These are phyloP conservation scores for Ichneumoninae sp. DNA, from an alignment of 2,888 invertebrate species.

Conservation along the genomic window DNA sequence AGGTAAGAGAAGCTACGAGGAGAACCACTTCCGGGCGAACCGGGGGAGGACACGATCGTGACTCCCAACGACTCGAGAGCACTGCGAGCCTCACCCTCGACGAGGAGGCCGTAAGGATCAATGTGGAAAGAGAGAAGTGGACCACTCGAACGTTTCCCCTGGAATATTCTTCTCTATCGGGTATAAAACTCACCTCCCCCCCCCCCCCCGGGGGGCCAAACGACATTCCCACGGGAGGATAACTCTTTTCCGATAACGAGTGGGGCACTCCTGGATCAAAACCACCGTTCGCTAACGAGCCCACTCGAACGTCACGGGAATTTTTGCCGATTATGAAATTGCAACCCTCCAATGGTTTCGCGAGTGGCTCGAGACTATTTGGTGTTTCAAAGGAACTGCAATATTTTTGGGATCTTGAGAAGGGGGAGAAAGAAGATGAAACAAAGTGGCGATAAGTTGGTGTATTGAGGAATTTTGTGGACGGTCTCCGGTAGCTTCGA, in stretches of 20 bases:
- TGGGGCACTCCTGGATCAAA: constrained; percentile 46
- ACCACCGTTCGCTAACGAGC: constrained; percentile 54
- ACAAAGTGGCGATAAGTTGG: constrained; percentile 61
- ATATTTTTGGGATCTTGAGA: neutral
- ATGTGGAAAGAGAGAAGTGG: constrained; percentile 31
- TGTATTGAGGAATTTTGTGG: no score
- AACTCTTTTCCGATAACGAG: constrained; percentile 59
- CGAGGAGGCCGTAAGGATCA: constrained; percentile 35
- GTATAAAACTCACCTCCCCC: neutral
- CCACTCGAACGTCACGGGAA: constrained; percentile 38
- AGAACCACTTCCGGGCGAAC: constrained; percentile 58
- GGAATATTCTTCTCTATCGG: constrained; percentile 34
- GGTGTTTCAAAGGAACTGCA: neutral
- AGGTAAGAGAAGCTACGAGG: constrained; percentile 27
- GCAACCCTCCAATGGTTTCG: neutral
- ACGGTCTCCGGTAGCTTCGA: no score
- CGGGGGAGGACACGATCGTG: constrained; percentile 46
- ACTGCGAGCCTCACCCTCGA: constrained; percentile 12
- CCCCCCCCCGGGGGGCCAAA: neutral
- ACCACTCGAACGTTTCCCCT: constrained; percentile 32
- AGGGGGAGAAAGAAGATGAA: constrained; percentile 64
- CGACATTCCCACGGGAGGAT: constrained; percentile 31
- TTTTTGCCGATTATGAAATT: constrained; percentile 34
- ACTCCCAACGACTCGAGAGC: constrained; percentile 52
- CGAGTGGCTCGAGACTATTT: neutral